phyloP scores from a whole-genome alignment of 2,888 invertebrate species.

The Parnassius smintheus region DNA sequence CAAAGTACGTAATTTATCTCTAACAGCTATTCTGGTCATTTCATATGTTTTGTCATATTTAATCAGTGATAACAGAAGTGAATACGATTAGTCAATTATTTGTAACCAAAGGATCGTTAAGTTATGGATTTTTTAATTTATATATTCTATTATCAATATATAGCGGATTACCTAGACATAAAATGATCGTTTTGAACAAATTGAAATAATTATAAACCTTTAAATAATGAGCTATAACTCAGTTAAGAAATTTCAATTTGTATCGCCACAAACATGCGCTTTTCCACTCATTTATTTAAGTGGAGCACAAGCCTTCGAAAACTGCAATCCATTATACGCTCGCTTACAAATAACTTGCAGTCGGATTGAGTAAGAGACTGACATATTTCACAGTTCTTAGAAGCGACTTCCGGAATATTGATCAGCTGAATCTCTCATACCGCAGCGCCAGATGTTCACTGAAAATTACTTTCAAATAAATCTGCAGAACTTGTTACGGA shows the following conservation, averaged over 20 bases:
- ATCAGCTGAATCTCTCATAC: conserved; percentile 75
- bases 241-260: conserved; percentile 18
- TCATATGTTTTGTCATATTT: no score
- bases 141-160: no score
- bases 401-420: conserved; percentile 74
- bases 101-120: no score
- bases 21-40: no score
- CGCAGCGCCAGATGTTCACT: conserved; percentile 73
- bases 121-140: no score
- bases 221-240: no score
- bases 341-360: conserved; percentile 58
- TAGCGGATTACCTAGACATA: no score
- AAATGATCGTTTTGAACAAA: no score
- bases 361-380: conserved; percentile 70
- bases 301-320: conserved; percentile 27
- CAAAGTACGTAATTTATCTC: no score
- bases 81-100: no score
- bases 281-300: conserved; percentile 35
- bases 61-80: no score
- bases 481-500: conserved; percentile 60
- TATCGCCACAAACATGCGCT: conserved; percentile 30
- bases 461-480: conserved; percentile 79
- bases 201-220: no score
- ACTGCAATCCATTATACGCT: conserved; percentile 42
- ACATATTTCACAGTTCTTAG: conserved; percentile 75